Conservation (phyloP, 2,888 invertebrate genomes). For the Prenolepis imparis region DNA sequence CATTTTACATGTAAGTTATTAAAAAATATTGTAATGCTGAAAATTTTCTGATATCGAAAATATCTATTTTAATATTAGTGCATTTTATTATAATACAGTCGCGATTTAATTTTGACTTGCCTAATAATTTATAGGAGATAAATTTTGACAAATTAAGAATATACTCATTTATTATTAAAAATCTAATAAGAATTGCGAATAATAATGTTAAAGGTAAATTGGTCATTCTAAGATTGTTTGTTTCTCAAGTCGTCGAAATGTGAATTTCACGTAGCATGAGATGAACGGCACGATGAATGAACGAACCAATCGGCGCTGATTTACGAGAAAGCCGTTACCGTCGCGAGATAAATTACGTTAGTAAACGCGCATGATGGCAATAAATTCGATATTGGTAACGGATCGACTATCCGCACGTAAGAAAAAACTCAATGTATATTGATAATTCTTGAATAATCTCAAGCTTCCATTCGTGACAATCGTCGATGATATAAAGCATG, state of each 20-base stretch:
- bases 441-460: slow-evolving; percentile 19
- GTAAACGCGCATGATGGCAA: slow-evolving; percentile 38
- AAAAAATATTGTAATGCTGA: not conserved
- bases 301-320: slow-evolving; percentile 36
- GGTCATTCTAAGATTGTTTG: not conserved
- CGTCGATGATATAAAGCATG: slow-evolving; percentile 36
- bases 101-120: not conserved
- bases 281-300: slow-evolving; percentile 34
- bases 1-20: not conserved
- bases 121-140: not conserved
- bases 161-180: not conserved
- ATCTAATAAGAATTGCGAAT: not conserved
- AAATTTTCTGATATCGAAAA: not conserved
- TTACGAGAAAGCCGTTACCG: slow-evolving; percentile 38
- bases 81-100: not conserved
- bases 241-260: slow-evolving; percentile 1
- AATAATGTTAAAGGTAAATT: not conserved
- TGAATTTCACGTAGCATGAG: slow-evolving; percentile 4
- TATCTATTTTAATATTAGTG: not conserved
- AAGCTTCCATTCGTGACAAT: slow-evolving; percentile 32
- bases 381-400: slow-evolving; percentile 43
- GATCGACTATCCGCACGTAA: slow-evolving; percentile 40
- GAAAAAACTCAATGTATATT: slow-evolving; percentile 16
- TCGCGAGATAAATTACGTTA: slow-evolving; percentile 51
- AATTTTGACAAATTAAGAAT: not conserved